A percentile compares a stretch with the other conserved stretches of the same genome.
Conservation (phyloP, 2,113 vertebrate species). For the Pampusana beccarii region DNA sequence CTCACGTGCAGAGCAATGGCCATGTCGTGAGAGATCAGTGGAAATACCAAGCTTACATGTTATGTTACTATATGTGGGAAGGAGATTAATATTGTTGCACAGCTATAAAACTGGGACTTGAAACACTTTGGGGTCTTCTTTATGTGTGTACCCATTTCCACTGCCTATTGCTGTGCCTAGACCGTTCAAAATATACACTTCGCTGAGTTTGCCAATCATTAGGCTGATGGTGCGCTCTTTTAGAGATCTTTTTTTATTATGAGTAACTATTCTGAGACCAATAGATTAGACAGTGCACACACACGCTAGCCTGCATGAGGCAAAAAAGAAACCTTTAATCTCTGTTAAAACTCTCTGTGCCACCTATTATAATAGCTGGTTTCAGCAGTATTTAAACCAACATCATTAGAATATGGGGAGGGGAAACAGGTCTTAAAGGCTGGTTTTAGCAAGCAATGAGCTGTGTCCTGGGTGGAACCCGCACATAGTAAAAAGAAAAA, state of each 20-base stretch:
- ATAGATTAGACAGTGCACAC: background rate
- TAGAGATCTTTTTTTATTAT: background rate
- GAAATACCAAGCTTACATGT: background rate
- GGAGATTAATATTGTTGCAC: background rate
- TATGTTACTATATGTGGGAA: background rate
- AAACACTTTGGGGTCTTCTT: background rate
- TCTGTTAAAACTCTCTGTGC: conserved; percentile 29
- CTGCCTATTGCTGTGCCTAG: background rate
- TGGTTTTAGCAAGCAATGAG: conserved; percentile 16
- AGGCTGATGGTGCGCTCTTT: background rate
- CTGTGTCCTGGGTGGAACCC: background rate
- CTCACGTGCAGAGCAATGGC: fast-evolving
- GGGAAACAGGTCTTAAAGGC: conserved; percentile 15
- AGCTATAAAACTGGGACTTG: background rate
- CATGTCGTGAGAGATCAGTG: fast-evolving
- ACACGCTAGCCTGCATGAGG: background rate
- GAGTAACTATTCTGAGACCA: background rate
- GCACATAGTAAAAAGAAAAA: too few species aligned
- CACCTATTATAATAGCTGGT: conserved; percentile 42
- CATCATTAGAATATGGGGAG: conserved; percentile 18
- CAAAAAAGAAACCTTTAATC: conserved; percentile 43
- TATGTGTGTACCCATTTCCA: background rate
- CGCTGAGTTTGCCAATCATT: background rate
- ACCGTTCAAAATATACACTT: background rate
- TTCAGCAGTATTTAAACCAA: conserved; percentile 44